phyloP scores from a whole-genome alignment of 2,888 invertebrate species.

The Arenicola marina region DNA sequence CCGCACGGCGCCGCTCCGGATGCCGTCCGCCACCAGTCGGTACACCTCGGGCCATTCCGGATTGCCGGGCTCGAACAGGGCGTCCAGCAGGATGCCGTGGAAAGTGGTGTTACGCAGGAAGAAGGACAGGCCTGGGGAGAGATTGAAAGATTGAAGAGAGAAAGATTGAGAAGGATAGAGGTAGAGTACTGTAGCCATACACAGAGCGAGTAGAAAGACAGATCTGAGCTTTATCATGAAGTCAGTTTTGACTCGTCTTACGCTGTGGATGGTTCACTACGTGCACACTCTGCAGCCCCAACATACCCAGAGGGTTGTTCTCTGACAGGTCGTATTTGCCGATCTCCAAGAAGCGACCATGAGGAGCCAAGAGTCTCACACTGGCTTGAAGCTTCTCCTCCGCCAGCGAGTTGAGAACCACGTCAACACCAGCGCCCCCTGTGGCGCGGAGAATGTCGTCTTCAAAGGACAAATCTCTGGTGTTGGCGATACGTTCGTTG shows the following conservation, averaged over 20 bases:
- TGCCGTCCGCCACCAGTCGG: constrained; percentile 78
- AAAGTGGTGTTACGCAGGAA: constrained; percentile 17
- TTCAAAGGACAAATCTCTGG: constrained; percentile 1
- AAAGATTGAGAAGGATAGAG: too few species aligned
- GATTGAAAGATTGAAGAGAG: too few species aligned
- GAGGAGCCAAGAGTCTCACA: constrained; percentile 3
- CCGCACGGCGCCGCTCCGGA: constrained; percentile 80
- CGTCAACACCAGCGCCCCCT: constrained; percentile 13
- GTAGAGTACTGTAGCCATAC: too few species aligned
- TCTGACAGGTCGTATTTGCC: constrained; percentile 17
- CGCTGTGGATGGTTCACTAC: too few species aligned
- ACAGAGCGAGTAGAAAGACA: too few species aligned
- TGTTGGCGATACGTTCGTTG: constrained; percentile 1
- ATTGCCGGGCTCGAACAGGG: constrained; percentile 59
- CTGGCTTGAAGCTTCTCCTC: constrained; percentile 14
- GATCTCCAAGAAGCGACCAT: constrained; percentile 19
- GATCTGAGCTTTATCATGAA: too few species aligned
- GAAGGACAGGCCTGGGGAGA: constrained; percentile 1
- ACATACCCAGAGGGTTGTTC: constrained; percentile 8
- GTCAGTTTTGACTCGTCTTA: too few species aligned
- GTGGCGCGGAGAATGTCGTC: constrained; percentile 8
- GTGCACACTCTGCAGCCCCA: too few species aligned
- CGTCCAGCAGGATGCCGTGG: constrained; percentile 16
- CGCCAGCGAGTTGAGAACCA: constrained; percentile 18
- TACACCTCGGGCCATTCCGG: constrained; percentile 72